These are phyloP conservation scores for Orchesella cincta DNA, from an alignment of 1,140 invertebrate genomes.

Conservation along the genomic window DNA sequence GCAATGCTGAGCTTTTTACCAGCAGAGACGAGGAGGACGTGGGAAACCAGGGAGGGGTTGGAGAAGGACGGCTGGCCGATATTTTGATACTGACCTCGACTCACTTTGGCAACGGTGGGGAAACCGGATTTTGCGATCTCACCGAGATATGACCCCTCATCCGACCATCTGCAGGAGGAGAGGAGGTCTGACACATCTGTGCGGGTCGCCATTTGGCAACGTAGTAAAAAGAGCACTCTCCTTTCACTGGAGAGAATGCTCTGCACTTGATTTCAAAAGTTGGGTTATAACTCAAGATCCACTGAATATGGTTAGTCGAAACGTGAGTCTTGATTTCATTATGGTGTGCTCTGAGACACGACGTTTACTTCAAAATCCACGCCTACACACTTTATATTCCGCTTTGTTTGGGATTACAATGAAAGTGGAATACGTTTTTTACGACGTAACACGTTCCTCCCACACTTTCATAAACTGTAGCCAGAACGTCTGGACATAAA, in stretches of 20 bases:
- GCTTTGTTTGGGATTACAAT: no score
- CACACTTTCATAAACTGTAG: background rate
- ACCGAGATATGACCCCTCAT: constrained; percentile 73
- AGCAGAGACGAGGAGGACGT: constrained; percentile 77
- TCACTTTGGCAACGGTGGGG: constrained; percentile 83
- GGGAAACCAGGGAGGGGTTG: constrained; percentile 78
- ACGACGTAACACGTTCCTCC: background rate
- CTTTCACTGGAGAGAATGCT: background rate
- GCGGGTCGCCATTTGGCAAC: constrained; percentile 9
- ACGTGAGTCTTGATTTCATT: background rate
- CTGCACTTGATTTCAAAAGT: background rate
- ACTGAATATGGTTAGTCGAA: constrained; percentile 12
- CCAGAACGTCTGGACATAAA: background rate
- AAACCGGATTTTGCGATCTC: constrained; percentile 71
- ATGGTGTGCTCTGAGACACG: background rate
- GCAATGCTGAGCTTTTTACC: constrained; percentile 82
- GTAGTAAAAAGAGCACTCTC: background rate
- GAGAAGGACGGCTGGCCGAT: constrained; percentile 82
- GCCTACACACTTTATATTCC: background rate
- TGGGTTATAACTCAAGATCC: background rate
- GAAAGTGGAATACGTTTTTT: no score
- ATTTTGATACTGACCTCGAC: constrained; percentile 87
- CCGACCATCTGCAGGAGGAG: constrained; percentile 69
- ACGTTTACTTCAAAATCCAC: background rate
- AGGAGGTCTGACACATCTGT: constrained; percentile 53